Conservation (phyloP, 1,140 invertebrate genomes). For the Heliothis virescens region DNA sequence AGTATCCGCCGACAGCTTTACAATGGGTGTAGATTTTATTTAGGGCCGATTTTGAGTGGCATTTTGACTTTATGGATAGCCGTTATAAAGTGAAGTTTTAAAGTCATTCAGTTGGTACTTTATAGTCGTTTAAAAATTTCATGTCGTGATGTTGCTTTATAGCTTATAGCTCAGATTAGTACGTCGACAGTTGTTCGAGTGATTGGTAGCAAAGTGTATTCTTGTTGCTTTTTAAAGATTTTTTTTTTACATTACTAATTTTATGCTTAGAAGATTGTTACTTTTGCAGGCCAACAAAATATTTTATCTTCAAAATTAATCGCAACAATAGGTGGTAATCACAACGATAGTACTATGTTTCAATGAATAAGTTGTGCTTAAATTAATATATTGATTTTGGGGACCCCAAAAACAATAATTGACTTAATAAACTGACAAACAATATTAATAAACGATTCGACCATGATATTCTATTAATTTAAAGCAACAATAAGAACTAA, state of each 20-base stretch:
- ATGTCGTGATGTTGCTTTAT: constrained; percentile 1
- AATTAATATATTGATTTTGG: no score
- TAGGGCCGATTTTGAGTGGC: constrained; percentile 32
- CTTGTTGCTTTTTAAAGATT: background rate
- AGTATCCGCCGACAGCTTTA: constrained; percentile 38
- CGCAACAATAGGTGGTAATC: no score
- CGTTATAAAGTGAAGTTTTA: constrained; percentile 27
- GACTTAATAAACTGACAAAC: background rate
- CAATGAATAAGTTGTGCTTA: no score
- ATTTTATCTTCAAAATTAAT: no score
- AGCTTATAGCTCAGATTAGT: background rate
- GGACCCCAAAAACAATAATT: background rate
- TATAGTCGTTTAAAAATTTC: background rate
- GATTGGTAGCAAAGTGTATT: background rate
- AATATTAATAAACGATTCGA: background rate
- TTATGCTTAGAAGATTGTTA: no score
- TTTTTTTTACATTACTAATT: background rate
- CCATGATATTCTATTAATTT: background rate
- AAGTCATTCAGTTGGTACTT: constrained; percentile 1
- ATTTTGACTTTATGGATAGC: constrained; percentile 20
- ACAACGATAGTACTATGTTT: no score
- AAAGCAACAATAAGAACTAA: constrained; percentile 3
- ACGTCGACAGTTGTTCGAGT: background rate
- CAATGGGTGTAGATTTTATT: constrained; percentile 9
- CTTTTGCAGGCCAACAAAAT: no score